These are phyloP conservation scores for Gadus chalcogrammus DNA, from an alignment of 2,113 vertebrate species.

Conservation along the genomic window DNA sequence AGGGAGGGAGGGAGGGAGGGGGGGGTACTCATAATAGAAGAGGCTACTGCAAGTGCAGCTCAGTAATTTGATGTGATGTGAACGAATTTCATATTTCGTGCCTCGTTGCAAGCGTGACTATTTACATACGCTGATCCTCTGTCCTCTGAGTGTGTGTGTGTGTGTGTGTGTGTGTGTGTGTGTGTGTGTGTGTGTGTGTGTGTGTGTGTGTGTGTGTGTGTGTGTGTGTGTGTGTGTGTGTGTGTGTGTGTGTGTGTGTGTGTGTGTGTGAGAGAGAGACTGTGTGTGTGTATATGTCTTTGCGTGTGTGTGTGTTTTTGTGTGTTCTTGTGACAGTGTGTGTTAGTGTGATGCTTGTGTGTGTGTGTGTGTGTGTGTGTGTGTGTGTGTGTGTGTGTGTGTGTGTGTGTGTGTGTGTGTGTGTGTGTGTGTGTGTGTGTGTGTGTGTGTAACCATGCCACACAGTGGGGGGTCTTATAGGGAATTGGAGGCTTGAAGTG, in stretches of 20 bases:
- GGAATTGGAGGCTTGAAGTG: too few relatives aligned
- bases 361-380: background rate
- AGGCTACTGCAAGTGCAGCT: background rate
- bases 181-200: too few relatives aligned
- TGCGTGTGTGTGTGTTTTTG: too few relatives aligned
- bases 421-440: too few relatives aligned
- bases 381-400: background rate
- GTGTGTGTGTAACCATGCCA: too few relatives aligned
- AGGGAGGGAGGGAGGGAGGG: too few relatives aligned
- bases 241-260: background rate
- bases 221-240: too few relatives aligned
- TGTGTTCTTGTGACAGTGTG: too few relatives aligned
- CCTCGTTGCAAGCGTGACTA: background rate
- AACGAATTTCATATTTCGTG: background rate
- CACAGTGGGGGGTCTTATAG: too few relatives aligned
- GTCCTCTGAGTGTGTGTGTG: background rate
- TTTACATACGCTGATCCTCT: background rate
- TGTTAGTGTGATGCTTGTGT: background rate
- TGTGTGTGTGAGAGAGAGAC: too few relatives aligned
- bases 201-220: background rate
- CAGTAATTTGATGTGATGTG: background rate
- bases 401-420: too few relatives aligned
- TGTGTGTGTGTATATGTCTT: background rate
- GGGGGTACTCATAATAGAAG: too few relatives aligned
- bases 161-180: background rate